Evolutionary conservation across 1,140 invertebrate genomes (phyloP).

Genomic region (Ceratosolen fusciceps): DNA sequence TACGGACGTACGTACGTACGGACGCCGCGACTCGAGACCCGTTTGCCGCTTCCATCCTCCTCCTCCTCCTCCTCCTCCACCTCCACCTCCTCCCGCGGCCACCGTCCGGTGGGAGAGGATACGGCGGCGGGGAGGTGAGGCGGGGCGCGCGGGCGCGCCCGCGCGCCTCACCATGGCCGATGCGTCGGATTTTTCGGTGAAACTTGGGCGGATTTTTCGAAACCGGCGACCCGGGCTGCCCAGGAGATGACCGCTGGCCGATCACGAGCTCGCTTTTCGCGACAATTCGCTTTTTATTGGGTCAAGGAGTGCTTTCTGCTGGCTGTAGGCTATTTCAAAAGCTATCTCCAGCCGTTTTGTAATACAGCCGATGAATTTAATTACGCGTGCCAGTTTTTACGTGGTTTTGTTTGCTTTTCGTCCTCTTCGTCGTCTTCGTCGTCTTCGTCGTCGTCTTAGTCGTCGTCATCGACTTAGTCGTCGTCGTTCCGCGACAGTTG

Average conservation of each 20-base stretch:
- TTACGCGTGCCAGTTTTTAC: constrained; percentile 11
- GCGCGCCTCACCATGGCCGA: neutral
- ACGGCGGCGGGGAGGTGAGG: neutral
- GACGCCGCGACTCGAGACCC: neutral
- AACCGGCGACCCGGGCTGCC: too few relatives aligned
- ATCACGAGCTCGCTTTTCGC: neutral
- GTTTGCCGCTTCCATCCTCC: constrained; percentile 18
- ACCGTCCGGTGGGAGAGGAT: too few relatives aligned
- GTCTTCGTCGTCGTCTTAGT: too few relatives aligned
- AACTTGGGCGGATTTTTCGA: constrained; percentile 4
- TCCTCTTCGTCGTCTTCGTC: too few relatives aligned
- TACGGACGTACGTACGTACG: too few relatives aligned
- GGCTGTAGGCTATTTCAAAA: neutral
- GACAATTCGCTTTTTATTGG: neutral
- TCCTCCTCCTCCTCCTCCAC: too few relatives aligned
- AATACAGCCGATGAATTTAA: neutral
- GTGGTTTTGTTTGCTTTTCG: constrained; percentile 10
- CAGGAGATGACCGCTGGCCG: too few relatives aligned
- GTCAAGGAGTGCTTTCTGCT: constrained; percentile 22
- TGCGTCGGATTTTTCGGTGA: constrained; percentile 8
- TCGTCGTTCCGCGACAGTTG: neutral
- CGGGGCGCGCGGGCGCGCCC: neutral
- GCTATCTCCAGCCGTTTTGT: constrained; percentile 9
- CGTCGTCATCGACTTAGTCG: too few relatives aligned
- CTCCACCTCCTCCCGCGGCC: too few relatives aligned